Evolutionary conservation across 2,113 vertebrate species (phyloP).

Genomic region (Ctenomys sociabilis): DNA sequence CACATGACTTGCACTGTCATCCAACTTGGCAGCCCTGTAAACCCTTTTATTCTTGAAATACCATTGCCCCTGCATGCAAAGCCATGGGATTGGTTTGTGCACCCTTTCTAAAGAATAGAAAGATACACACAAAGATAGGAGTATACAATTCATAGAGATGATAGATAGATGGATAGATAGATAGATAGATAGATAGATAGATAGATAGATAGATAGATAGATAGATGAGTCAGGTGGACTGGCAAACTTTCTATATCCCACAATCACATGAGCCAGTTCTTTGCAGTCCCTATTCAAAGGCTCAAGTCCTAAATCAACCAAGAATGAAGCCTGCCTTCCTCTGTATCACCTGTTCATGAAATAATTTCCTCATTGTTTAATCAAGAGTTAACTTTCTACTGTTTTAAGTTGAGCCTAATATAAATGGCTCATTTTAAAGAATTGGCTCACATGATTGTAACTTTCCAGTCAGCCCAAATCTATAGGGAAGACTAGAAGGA

Average conservation of each 20-base stretch:
- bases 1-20: not conserved
- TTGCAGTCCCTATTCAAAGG: not conserved
- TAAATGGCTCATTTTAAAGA: not conserved
- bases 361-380: constrained; percentile 26
- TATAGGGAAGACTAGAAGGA: not conserved
- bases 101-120: not conserved
- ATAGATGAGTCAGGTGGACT: not conserved
- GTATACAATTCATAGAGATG: not conserved
- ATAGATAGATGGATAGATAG: too few relatives aligned
- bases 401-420: not conserved
- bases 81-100: not conserved
- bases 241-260: not conserved
- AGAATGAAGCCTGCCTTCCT: not conserved
- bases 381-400: not conserved
- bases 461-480: not conserved
- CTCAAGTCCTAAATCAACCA: not conserved
- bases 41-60: not conserved
- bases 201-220: not conserved
- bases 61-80: not conserved
- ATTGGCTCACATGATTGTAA: not conserved
- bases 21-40: not conserved
- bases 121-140: not conserved
- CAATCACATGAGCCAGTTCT: not conserved
- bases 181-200: not conserved
- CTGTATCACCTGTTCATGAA: not conserved